A percentile compares a stretch with the other conserved stretches of the same genome.
Evolutionary conservation across 2,113 vertebrate species (phyloP).

Genomic region (Bufo gargarizans): DNA sequence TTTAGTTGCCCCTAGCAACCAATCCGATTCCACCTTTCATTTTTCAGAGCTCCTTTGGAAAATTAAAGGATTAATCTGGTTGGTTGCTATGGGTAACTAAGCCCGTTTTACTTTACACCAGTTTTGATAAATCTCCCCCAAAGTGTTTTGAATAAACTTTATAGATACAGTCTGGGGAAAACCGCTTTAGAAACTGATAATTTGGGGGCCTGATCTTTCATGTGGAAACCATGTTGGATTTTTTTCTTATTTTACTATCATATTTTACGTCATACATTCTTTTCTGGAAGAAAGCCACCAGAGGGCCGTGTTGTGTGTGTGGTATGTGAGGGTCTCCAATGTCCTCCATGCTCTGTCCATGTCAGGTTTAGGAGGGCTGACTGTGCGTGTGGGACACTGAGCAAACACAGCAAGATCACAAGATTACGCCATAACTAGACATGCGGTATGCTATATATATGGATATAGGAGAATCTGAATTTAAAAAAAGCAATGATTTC

Average conservation of each 20-base stretch:
- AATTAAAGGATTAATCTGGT: too few species aligned
- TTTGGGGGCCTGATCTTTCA: neutral
- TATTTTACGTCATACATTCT: neutral
- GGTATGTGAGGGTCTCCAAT: neutral
- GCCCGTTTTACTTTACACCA: too few species aligned
- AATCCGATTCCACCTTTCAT: neutral
- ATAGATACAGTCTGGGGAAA: neutral
- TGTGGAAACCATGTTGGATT: neutral
- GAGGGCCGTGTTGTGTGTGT: neutral
- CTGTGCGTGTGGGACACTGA: constrained; percentile 26
- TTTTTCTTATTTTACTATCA: neutral
- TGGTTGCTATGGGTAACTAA: too few species aligned
- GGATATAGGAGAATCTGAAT: neutral
- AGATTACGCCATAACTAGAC: neutral
- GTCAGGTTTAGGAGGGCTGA: constrained; percentile 50
- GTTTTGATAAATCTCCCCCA: neutral
- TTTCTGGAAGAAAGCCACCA: neutral
- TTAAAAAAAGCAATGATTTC: too few species aligned
- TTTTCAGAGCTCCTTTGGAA: neutral
- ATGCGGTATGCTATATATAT: neutral
- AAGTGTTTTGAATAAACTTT: neutral
- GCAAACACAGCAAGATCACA: constrained; percentile 24
- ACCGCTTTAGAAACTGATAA: neutral
- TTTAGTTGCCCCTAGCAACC: neutral
- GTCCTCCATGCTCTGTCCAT: constrained; percentile 22